These are phyloP conservation scores for Enteromius anoplus DNA, from an alignment of 2,797 vertebrate species.

Conservation along the genomic window DNA sequence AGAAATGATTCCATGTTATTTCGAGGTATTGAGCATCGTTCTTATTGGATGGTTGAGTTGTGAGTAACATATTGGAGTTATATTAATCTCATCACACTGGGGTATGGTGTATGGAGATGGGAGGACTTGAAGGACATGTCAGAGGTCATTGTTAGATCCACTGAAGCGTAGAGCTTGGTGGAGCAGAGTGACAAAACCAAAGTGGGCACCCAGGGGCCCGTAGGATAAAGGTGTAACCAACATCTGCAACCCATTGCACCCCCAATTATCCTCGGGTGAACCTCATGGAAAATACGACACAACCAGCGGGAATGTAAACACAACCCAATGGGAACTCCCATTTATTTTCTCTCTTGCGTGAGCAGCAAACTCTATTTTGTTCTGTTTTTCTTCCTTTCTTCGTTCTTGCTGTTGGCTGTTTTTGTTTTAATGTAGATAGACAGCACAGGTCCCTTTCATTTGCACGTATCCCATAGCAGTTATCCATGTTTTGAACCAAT, in stretches of 20 bases:
- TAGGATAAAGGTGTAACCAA: slow-evolving; percentile 53
- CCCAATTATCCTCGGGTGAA: slow-evolving; percentile 62
- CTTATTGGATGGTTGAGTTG: neutral
- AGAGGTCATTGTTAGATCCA: slow-evolving; percentile 14
- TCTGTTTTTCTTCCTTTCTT: slow-evolving; percentile 30
- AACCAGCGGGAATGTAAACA: slow-evolving; percentile 65
- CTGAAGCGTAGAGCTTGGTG: slow-evolving; percentile 1
- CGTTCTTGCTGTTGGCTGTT: neutral
- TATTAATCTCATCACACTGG: slow-evolving; percentile 17
- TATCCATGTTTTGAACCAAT: neutral
- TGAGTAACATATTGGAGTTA: slow-evolving; percentile 12
- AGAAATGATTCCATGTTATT: neutral
- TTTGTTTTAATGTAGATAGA: slow-evolving; percentile 14
- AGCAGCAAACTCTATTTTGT: slow-evolving; percentile 23
- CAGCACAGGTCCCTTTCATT: slow-evolving; percentile 20
- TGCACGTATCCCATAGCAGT: slow-evolving; percentile 9
- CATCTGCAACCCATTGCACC: slow-evolving; percentile 65
- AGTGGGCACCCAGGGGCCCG: slow-evolving; percentile 44
- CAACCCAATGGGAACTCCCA: slow-evolving; percentile 58
- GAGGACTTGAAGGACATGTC: slow-evolving; percentile 11
- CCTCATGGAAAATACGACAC: slow-evolving; percentile 63
- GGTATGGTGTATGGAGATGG: neutral
- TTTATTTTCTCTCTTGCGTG: slow-evolving; percentile 49
- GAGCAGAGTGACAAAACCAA: slow-evolving; percentile 21
- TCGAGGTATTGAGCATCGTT: neutral